A percentile compares a stretch with the other conserved stretches of the same genome.
Evolutionary conservation across 2,888 invertebrate species (phyloP).

Genomic region (Ariolimax columbianus): DNA sequence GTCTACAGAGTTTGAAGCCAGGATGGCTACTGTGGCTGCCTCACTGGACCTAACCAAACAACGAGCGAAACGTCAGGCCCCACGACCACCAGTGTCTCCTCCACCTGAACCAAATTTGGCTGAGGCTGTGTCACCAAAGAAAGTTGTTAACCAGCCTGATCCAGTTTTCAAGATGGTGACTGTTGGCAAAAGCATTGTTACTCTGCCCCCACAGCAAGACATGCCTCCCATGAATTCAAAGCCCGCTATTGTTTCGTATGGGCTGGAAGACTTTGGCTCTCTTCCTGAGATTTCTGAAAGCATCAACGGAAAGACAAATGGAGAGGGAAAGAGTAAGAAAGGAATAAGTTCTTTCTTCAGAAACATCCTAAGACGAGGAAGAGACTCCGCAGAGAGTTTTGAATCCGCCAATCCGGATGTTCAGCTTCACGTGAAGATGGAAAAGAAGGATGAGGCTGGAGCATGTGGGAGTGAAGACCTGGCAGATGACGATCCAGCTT

Average conservation of each 20-base stretch:
- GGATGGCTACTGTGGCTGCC: constrained; percentile 69
- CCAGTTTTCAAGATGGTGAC: constrained; percentile 73
- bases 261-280: constrained; percentile 22
- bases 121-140: constrained; percentile 49
- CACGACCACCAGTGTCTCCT: constrained; percentile 68
- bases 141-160: constrained; percentile 56
- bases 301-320: constrained; percentile 36
- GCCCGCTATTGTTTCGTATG: constrained; percentile 4
- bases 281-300: constrained; percentile 5
- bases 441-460: constrained; percentile 26
- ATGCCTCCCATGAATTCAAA: constrained; percentile 15
- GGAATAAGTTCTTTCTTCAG: constrained; percentile 70
- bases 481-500: constrained; percentile 10
- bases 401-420: constrained; percentile 57
- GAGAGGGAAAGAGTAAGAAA: constrained; percentile 59
- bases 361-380: constrained; percentile 65
- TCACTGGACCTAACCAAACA: constrained; percentile 64
- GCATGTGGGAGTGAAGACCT: background rate
- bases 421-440: constrained; percentile 41
- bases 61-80: constrained; percentile 66
- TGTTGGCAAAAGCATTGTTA: constrained; percentile 64
- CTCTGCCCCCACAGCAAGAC: constrained; percentile 50
- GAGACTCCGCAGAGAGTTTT: constrained; percentile 55
- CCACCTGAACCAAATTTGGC: constrained; percentile 60
- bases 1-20: constrained; percentile 67